Evolutionary conservation across 2,797 vertebrate species (phyloP).

Genomic region (Girardinus metallicus): DNA sequence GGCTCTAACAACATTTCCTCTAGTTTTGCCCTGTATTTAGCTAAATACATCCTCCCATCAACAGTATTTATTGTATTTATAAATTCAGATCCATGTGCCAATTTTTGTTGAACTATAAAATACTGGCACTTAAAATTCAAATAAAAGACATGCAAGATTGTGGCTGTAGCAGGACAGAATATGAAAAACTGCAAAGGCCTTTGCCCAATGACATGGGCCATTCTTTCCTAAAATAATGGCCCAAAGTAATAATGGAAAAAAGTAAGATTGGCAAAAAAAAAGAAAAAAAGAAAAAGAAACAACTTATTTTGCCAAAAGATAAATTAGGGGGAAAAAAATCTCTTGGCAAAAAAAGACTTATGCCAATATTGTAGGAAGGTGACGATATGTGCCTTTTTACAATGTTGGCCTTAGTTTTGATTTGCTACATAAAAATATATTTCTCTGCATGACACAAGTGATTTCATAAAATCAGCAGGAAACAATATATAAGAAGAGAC

Average conservation of each 20-base stretch:
- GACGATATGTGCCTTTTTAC: neutral
- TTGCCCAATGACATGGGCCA: too few species aligned
- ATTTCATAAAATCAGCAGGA: constrained; percentile 41
- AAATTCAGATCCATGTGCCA: neutral
- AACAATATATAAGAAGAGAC: constrained; percentile 10
- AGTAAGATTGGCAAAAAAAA: too few species aligned
- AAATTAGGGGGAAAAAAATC: too few species aligned
- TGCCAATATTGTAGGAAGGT: too few species aligned
- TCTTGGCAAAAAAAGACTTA: too few species aligned
- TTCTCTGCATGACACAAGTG: constrained; percentile 19
- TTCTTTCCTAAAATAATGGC: too few species aligned
- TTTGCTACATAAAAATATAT: constrained; percentile 6
- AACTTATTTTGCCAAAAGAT: too few species aligned
- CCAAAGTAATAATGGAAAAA: too few species aligned
- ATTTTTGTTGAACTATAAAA: neutral
- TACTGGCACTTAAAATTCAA: neutral
- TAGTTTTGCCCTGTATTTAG: neutral
- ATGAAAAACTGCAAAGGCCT: neutral
- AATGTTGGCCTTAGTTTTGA: neutral
- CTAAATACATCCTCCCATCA: neutral
- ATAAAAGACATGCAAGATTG: neutral
- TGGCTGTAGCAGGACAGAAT: neutral
- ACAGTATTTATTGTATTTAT: neutral
- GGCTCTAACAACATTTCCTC: neutral
- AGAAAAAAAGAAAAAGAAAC: too few species aligned